Evolutionary conservation across 2,888 invertebrate genomes (phyloP), one percentile per base, ranked within the genome.

Genomic region (Dynastes tityus): DNA sequence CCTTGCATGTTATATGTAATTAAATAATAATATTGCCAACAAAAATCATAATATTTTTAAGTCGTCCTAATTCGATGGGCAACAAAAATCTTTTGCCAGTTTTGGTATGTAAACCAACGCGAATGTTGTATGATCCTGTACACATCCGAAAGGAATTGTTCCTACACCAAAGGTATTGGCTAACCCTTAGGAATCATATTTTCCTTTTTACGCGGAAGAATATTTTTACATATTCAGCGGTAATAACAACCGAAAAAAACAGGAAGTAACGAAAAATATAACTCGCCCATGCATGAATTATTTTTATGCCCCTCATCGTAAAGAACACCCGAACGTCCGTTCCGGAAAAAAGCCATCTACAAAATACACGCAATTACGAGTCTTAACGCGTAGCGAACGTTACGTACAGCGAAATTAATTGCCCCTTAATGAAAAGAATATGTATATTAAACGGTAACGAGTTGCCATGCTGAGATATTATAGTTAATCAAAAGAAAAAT

Each of bases 381-480:
- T 74, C 29, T 74, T 61, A 74, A 74, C 61, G 45, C 40, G 27
- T 45, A 16, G 16, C 29, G 27, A n/a, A 16, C 45, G 61, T 11
- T 55, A 40, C 16, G 37, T 37, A 71, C 71, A 55, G 16, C 58
- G 11, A 74, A 74, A 74, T 74, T 74, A 74, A 74, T 74, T 74
- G 61, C 63, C 22, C 73, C 45, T 74, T 61, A 74, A 74, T 74
- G 73, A 58, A 61, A 74, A 61, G 27, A 61, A 74, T 74, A 74
- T 61, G 73, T 27, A 61, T 74, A 74, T 74, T 74, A 74, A 74
- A 61, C 40, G 27, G 68, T 49, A 68, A 68, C 29, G 68, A 40
- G 27, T 68, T 51, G 51, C 13, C 40, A 32, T 32, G 63, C 68
- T 68, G 68, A 51, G 51, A 68, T 51, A 68, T 68, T 68, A 51